A percentile compares a stretch with the other conserved stretches of the same genome.
These are phyloP conservation scores for Coenonympha glycerion DNA, from an alignment of 2,888 invertebrate species.

Conservation along the genomic window DNA sequence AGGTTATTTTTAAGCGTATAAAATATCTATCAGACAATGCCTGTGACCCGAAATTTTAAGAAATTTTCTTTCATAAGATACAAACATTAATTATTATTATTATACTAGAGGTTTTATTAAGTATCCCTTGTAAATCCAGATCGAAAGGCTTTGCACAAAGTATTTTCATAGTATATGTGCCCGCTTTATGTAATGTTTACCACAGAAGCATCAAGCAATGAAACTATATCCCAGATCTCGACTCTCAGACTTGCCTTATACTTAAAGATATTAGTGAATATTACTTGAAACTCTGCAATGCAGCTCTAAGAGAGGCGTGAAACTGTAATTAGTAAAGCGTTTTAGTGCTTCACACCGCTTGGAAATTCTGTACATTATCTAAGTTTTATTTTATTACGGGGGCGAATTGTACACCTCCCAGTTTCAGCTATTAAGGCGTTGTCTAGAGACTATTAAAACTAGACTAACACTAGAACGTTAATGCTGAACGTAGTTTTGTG, in stretches of 20 bases:
- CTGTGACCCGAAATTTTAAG: no score
- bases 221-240: constrained; percentile 17
- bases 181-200: constrained; percentile 5
- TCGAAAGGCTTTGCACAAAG: no score
- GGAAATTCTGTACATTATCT: constrained; percentile 35
- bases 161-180: no score
- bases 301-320: constrained; percentile 47
- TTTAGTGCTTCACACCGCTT: constrained; percentile 38
- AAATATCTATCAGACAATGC: no score
- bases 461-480: neutral
- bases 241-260: constrained; percentile 33
- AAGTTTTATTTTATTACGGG: constrained; percentile 36
- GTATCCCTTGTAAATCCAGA: no score
- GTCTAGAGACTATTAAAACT: constrained; percentile 5
- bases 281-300: constrained; percentile 60
- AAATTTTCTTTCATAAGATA: no score
- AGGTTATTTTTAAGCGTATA: no score
- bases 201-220: constrained; percentile 12
- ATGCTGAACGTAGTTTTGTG: neutral
- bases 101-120: no score
- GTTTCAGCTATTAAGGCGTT: constrained; percentile 17
- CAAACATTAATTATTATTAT: no score
- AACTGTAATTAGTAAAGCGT: constrained; percentile 57
- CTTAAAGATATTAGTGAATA: constrained; percentile 57
- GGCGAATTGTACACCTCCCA: constrained; percentile 32